phyloP scores from a whole-genome alignment of 2,888 invertebrate species.

The Aphidius colemani region DNA sequence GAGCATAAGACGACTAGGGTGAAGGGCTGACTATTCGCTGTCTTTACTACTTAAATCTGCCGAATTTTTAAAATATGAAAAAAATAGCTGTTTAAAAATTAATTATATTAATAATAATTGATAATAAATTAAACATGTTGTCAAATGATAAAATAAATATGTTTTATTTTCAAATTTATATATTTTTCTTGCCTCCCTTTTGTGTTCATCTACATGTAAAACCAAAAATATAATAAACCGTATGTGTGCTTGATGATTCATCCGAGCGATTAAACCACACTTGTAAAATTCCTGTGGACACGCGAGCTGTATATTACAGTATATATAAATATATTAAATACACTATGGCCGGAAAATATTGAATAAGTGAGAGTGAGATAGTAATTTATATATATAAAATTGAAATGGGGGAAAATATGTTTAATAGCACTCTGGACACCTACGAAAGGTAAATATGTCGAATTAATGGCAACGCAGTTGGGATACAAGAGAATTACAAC shows the following conservation, averaged over 20 bases:
- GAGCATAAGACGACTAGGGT: too few relatives aligned
- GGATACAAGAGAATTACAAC: constrained; percentile 18
- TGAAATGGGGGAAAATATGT: constrained; percentile 32
- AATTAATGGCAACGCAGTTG: constrained; percentile 18
- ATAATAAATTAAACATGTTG: too few relatives aligned
- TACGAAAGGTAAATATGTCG: constrained; percentile 23
- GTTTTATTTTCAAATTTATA: not conserved
- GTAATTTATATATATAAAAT: too few relatives aligned
- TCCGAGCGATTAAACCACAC: constrained; percentile 35
- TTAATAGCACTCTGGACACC: constrained; percentile 34
- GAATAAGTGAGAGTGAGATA: constrained; percentile 32
- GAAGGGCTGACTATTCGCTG: too few relatives aligned
- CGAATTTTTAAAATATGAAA: too few relatives aligned
- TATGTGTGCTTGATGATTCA: constrained; percentile 29
- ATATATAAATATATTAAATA: constrained; percentile 18
- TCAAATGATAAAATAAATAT: constrained; percentile 3
- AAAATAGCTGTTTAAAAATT: too few relatives aligned
- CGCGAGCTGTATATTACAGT: not conserved
- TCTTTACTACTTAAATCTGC: too few relatives aligned
- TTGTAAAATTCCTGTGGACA: constrained; percentile 30
- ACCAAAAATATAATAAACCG: not conserved
- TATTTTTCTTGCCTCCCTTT: not conserved
- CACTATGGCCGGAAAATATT: constrained; percentile 33
- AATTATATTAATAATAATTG: too few relatives aligned
- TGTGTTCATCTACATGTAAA: constrained; percentile 15